Conservation (phyloP, 2,797 vertebrate species). For the Pelobates cultripes region DNA sequence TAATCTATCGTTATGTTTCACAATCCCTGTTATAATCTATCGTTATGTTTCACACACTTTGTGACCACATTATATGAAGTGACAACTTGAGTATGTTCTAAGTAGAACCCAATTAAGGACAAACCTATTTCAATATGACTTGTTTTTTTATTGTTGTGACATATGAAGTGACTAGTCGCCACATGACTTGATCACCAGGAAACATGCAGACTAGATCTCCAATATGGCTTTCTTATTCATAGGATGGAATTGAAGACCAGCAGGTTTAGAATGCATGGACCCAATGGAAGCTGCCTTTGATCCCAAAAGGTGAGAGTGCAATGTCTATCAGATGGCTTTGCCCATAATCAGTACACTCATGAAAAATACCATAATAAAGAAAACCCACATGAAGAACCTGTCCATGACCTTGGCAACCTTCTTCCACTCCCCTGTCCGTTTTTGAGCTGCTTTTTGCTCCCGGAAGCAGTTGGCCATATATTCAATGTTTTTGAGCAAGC, state of each 20-base stretch:
- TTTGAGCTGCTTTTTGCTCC: slow-evolving; percentile 77
- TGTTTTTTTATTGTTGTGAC: no score
- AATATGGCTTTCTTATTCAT: neutral
- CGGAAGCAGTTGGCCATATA: slow-evolving; percentile 80
- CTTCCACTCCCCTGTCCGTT: slow-evolving; percentile 82
- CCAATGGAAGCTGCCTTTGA: rapidly evolving
- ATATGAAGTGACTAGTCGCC: no score
- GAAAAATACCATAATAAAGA: slow-evolving; percentile 88
- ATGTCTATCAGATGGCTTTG: slow-evolving; percentile 77
- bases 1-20: no score
- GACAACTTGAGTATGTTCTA: no score
- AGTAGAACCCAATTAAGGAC: no score
- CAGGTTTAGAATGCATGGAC: neutral
- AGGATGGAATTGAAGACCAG: neutral
- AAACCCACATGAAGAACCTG: slow-evolving; percentile 90
- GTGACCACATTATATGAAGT: no score
- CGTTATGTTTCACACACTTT: no score
- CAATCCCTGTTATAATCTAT: no score
- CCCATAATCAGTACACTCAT: slow-evolving; percentile 86
- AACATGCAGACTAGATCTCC: neutral
- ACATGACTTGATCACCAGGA: neutral
- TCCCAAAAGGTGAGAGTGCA: rapidly evolving
- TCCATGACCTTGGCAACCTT: slow-evolving; percentile 90
- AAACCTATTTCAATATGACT: no score
- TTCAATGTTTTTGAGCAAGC: slow-evolving; percentile 72